Evolutionary conservation across 2,113 vertebrate genomes (phyloP).

Genomic region (Tupaia chinensis): DNA sequence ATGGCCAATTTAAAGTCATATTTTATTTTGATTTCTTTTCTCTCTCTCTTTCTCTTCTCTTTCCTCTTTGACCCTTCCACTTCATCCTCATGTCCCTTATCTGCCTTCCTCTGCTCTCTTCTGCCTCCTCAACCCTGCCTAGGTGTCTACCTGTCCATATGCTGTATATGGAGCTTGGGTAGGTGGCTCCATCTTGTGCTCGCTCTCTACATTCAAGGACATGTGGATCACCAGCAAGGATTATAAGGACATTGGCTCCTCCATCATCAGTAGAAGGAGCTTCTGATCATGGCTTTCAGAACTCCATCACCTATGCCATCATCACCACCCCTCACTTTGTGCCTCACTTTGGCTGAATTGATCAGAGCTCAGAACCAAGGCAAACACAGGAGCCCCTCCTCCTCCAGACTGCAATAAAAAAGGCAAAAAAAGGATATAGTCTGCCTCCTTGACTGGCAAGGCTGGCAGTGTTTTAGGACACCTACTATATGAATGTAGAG

Average conservation of each 20-base stretch:
- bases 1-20: rapidly evolving
- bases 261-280: background rate
- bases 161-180: background rate
- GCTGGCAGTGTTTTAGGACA: background rate
- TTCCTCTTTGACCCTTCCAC: background rate
- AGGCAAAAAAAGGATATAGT: background rate
- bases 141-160: slow-evolving; percentile 44
- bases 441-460: background rate
- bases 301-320: rapidly evolving
- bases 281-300: background rate
- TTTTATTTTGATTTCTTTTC: background rate
- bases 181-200: slow-evolving; percentile 70
- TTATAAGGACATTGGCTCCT: slow-evolving; percentile 19
- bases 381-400: rapidly evolving
- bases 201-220: slow-evolving; percentile 53
- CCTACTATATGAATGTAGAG: rapidly evolving
- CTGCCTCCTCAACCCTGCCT: rapidly evolving
- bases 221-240: slow-evolving; percentile 67
- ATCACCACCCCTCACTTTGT: rapidly evolving
- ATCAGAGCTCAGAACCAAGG: background rate
- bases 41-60: rapidly evolving
- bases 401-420: background rate
- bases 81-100: rapidly evolving
- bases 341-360: rapidly evolving
- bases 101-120: rapidly evolving